A percentile compares a stretch with the other conserved stretches of the same genome.
Evolutionary conservation across 2,888 invertebrate species (phyloP).

Genomic region (Cantharis rufa): DNA sequence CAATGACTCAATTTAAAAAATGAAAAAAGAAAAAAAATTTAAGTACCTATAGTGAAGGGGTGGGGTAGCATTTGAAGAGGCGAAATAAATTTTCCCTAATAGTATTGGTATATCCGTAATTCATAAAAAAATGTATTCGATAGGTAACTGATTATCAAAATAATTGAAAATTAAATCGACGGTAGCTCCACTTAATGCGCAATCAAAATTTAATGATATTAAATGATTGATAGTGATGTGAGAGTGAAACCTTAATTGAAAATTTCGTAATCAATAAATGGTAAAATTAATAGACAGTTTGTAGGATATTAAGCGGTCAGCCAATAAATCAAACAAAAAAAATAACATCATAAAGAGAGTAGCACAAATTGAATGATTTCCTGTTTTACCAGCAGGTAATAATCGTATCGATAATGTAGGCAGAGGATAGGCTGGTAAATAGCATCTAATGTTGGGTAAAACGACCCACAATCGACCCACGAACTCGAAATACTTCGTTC

Average conservation of each 20-base stretch:
- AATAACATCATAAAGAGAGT: constrained; percentile 41
- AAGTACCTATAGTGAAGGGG: too few relatives aligned
- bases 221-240: background rate
- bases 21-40: too few relatives aligned
- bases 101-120: too few relatives aligned
- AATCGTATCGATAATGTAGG: constrained; percentile 35
- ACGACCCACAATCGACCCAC: constrained; percentile 31
- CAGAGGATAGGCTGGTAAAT: constrained; percentile 22
- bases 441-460: constrained; percentile 28
- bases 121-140: background rate
- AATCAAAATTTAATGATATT: background rate
- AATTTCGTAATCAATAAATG: constrained; percentile 5
- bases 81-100: too few relatives aligned
- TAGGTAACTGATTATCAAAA: background rate
- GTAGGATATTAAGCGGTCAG: background rate
- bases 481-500: constrained; percentile 12
- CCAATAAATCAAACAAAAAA: constrained; percentile 33
- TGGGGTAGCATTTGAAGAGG: too few relatives aligned
- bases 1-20: too few relatives aligned
- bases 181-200: background rate
- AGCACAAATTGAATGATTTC: constrained; percentile 47
- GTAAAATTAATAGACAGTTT: constrained; percentile 3
- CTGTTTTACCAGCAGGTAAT: constrained; percentile 44
- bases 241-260: background rate
- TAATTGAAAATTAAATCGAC: background rate